Evolutionary conservation across 2,888 invertebrate species (phyloP), one percentile per base, ranked within the genome.

Genomic region (Mystacides longicornis): DNA sequence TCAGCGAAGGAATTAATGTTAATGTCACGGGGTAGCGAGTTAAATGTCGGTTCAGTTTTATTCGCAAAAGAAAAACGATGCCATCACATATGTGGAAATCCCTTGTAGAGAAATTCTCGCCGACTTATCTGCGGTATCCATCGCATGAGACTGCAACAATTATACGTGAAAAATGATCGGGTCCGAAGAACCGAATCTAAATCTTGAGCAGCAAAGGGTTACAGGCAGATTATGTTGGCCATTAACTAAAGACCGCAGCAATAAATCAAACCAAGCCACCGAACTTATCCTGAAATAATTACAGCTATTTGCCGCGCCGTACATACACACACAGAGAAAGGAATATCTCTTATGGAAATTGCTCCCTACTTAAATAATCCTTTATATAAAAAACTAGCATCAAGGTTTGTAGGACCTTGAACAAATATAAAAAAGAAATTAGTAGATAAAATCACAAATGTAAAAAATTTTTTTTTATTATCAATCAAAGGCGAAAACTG

Each of bases 221-320:
- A 22, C 33, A 21, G n/a, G 11, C 33, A 53, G 53, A 53, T 53
- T 48, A 53, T 53, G 47, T 53, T 45, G 33, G 23, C 48, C 53
- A 53, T 53, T 53, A 53, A 37, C 47, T 53, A 37, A 22, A 22
- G 53, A 11, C 53, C 53, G 53, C 48, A 22, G 21, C 33, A 20
- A 53, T 53, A 48, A 53, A 53, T 53, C 53, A 53, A 47, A 47
- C 21, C 37, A 31, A 23, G 48, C 48, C 48, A 37, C 53, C 53
- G 22, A 48, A 48, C 31, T 53, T 53, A 53, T 53, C 48, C 53
- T 33, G 48, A 53, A 48, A 53, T 53, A 53, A 53, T 53, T 53
- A 48, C 53, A 48, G 53, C 46, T 45, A 20, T 45, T 20, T 45
- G 45, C 45, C 45, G 45, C 21, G 45, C n/a, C n/a, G n/a, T n/a